A percentile compares a stretch with the other conserved stretches of the same genome.
Evolutionary conservation across 2,797 vertebrate genomes (phyloP).

Genomic region (Lithobates pipiens): DNA sequence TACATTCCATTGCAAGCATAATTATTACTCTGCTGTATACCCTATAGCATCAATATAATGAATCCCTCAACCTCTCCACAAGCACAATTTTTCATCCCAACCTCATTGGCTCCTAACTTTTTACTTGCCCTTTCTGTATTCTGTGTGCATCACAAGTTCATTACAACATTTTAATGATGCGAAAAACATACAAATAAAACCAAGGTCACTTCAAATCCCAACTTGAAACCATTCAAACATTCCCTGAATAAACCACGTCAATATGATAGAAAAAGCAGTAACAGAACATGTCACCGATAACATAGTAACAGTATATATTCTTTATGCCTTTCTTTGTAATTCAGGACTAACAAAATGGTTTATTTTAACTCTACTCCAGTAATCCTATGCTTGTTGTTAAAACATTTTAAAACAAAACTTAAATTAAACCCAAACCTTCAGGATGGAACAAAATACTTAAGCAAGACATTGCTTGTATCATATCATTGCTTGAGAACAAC

Average conservation of each 20-base stretch:
- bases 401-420: too few species aligned
- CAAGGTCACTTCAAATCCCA: constrained; percentile 77
- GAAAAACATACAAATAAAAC: constrained; percentile 76
- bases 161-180: constrained; percentile 84
- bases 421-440: too few species aligned
- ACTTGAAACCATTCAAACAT: constrained; percentile 71
- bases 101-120: constrained; percentile 81
- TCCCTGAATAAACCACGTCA: constrained; percentile 62
- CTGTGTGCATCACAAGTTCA: constrained; percentile 79
- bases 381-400: too few species aligned
- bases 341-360: too few species aligned
- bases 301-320: too few species aligned
- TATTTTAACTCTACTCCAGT: too few species aligned
- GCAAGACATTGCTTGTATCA: too few species aligned
- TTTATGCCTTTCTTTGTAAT: too few species aligned
- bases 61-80: constrained; percentile 82
- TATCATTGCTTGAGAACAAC: too few species aligned
- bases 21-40: constrained; percentile 83
- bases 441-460: too few species aligned
- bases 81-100: constrained; percentile 81
- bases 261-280: too few species aligned
- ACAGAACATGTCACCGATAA: too few species aligned
- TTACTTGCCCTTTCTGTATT: constrained; percentile 84
- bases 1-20: constrained; percentile 82
- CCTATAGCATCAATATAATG: constrained; percentile 83